Evolutionary conservation across 2,797 vertebrate genomes (phyloP), one percentile per base, ranked within the genome.

Genomic region (Enteromius radiatus): DNA sequence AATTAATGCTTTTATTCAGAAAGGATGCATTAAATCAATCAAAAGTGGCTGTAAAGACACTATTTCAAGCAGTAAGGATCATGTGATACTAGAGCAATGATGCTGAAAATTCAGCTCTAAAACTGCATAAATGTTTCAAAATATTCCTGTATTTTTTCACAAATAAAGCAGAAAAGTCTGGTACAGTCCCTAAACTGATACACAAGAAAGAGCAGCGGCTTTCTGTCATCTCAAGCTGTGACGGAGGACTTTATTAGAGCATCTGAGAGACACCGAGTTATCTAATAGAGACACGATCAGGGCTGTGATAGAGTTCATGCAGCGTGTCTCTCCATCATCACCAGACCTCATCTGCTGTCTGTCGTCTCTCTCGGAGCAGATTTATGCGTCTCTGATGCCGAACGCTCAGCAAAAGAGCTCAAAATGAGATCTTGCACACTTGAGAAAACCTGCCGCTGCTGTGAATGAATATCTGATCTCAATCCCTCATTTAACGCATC

Each of bases 321-420:
- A 36, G 64, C 0, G 64, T 31, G 19, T 68, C 21, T 68, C 65
- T 68, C 65, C 65, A 68, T 68, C 65, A 68, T 23, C 65, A 68
- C 0, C 4, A 68, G 36, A 68, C 21, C 38, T 68, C 65, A 23
- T 41, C 65, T 68, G 36, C 65, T 41, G 65, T 67, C 33, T n/a
- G 64, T 38, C 19, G 65, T 7, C 38, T 43, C n/a, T 17, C n/a
- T 11, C 11, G 43, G 38, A 43, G 5, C 3, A 8, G 26, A 23
- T 45, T 69, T 9, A 69, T 43, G 23, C n/a, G 7, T 6, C 67
- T 69, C n/a, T 9, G 15, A 45, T 43, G 6, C 38, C 2, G 12
- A 69, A 69, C 7, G n/a, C 41, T 26, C 38, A 15, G 38, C 38
- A 69, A 2, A 26, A 7, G n/a, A 26, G 12, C 26, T 9, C 7